Evolutionary conservation across 64 coral and sea anemone species (phyloP).

Genomic region (Orbicella faveolata): DNA sequence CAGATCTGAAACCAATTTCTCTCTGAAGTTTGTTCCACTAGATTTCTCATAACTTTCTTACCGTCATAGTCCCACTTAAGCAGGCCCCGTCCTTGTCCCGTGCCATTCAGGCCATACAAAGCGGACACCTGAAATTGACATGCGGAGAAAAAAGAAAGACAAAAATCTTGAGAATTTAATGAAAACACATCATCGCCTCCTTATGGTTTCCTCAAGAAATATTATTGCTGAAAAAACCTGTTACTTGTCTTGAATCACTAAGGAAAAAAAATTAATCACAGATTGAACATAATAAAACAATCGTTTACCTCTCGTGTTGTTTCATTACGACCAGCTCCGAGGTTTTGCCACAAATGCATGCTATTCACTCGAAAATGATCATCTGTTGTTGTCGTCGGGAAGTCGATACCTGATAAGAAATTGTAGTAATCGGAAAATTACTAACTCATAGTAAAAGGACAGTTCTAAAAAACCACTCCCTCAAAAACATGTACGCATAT

Average conservation of each 20-base stretch:
- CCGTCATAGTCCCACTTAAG: constrained; percentile 94
- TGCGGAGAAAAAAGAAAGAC: neutral
- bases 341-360: constrained; percentile 81
- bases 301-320: constrained; percentile 68
- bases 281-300: neutral
- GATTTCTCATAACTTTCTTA: neutral
- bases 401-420: constrained; percentile 60
- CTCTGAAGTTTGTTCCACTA: too few relatives aligned
- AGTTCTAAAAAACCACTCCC: neutral
- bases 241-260: too few relatives aligned
- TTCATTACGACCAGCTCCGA: constrained; percentile 68
- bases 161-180: neutral
- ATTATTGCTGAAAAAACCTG: too few relatives aligned
- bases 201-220: too few relatives aligned
- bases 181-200: too few relatives aligned
- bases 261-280: neutral
- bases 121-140: constrained; percentile 66
- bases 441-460: neutral
- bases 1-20: too few relatives aligned
- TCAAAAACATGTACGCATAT: neutral
- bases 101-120: constrained; percentile 65
- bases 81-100: constrained; percentile 78
- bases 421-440: neutral
- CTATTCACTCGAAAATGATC: constrained; percentile 74
- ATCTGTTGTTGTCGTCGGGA: constrained; percentile 83